Evolutionary conservation across 1,140 invertebrate species (phyloP).

Genomic region (Rhyacophila brunnea): DNA sequence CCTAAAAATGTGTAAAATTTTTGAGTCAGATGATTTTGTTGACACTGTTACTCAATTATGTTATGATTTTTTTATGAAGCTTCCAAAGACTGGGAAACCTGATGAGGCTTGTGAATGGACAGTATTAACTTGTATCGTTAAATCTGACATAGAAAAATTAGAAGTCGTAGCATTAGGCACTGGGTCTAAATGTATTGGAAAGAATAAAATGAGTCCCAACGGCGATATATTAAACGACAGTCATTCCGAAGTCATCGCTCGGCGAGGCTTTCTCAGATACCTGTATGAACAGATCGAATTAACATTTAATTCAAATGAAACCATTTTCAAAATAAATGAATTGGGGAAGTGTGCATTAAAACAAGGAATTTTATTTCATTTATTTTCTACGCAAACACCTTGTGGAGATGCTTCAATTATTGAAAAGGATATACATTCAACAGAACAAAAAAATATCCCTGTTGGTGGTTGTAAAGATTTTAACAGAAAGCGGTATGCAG

Average conservation of each 20-base stretch:
- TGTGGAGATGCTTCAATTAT: constrained; percentile 88
- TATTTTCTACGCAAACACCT: constrained; percentile 84
- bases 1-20: too few relatives aligned
- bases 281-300: constrained; percentile 65
- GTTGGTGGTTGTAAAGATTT: neutral
- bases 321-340: constrained; percentile 43
- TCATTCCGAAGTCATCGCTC: constrained; percentile 86
- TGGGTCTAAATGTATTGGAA: constrained; percentile 88
- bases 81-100: constrained; percentile 27
- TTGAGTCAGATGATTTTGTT: neutral
- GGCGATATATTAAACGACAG: constrained; percentile 83
- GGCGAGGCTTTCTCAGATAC: constrained; percentile 79
- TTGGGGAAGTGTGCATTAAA: constrained; percentile 44
- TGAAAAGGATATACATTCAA: neutral
- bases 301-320: constrained; percentile 41
- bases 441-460: too few relatives aligned
- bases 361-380: constrained; percentile 74
- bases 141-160: constrained; percentile 3
- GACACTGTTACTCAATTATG: constrained; percentile 11
- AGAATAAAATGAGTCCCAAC: constrained; percentile 61
- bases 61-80: constrained; percentile 7
- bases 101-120: constrained; percentile 22
- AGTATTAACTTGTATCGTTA: constrained; percentile 20
- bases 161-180: constrained; percentile 79
- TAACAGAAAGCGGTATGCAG: neutral